phyloP scores from a whole-genome alignment of 2,797 vertebrate genomes.

The Diplodus puntazzo region DNA sequence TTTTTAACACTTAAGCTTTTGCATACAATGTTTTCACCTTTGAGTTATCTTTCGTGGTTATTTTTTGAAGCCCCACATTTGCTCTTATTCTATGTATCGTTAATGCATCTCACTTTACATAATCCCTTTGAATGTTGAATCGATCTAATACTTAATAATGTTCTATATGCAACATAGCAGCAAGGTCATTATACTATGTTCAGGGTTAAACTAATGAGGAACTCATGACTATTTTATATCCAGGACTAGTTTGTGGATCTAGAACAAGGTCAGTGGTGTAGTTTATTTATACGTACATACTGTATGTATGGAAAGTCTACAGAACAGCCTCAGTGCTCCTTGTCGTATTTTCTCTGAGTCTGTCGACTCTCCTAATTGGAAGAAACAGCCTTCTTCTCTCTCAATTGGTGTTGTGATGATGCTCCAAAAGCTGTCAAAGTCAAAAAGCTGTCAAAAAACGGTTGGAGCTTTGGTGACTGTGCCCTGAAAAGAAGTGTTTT shows the following conservation, averaged over 20 bases:
- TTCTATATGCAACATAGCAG: background rate
- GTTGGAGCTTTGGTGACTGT: background rate
- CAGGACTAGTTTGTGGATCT: background rate
- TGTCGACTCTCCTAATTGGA: background rate
- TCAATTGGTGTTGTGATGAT: background rate
- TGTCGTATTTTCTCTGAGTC: background rate
- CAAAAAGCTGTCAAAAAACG: too few relatives aligned
- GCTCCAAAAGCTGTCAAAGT: background rate
- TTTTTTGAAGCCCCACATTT: background rate
- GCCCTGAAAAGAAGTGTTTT: background rate
- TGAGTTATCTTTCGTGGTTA: too few relatives aligned
- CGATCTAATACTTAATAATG: background rate
- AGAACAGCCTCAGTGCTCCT: background rate
- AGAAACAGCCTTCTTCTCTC: background rate
- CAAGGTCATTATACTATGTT: background rate
- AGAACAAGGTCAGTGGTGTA: background rate
- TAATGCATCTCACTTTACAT: too few relatives aligned
- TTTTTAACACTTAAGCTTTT: too few relatives aligned
- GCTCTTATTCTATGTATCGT: background rate
- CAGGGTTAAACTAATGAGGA: background rate
- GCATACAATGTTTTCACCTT: too few relatives aligned
- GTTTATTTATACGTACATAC: background rate
- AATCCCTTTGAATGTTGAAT: background rate
- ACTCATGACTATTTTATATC: background rate
- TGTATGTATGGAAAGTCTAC: background rate